Evolutionary conservation across 2,797 vertebrate genomes (phyloP).

Genomic region (Trematomus bernacchii): DNA sequence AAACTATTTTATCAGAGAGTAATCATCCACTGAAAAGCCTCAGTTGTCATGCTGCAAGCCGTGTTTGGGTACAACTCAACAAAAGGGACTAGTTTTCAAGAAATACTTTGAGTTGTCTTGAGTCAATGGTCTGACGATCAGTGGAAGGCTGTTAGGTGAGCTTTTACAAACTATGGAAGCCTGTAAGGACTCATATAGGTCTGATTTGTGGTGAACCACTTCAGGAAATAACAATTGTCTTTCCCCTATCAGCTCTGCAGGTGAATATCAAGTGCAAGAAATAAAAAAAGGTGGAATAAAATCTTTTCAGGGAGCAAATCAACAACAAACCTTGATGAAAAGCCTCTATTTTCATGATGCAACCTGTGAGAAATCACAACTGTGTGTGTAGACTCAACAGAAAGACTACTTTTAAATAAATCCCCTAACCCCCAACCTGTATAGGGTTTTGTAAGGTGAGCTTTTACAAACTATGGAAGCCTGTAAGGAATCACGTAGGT

Average conservation of each 20-base stretch:
- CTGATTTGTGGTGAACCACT: background rate
- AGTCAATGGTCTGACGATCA: background rate
- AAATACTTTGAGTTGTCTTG: background rate
- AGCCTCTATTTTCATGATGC: constrained; percentile 2
- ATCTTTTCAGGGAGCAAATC: background rate
- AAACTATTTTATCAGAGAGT: too few species aligned
- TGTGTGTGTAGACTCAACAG: constrained; percentile 46
- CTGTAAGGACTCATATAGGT: background rate
- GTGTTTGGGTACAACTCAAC: constrained; percentile 1
- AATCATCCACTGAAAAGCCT: too few species aligned
- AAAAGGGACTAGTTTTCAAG: background rate
- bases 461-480: constrained; percentile 14
- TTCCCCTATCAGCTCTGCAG: background rate
- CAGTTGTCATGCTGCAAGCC: too few species aligned
- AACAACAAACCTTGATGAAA: background rate
- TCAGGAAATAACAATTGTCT: background rate
- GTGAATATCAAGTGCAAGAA: background rate
- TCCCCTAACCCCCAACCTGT: too few species aligned
- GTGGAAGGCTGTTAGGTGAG: too few species aligned
- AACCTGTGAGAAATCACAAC: constrained; percentile 62
- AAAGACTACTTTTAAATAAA: background rate
- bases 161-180: too few species aligned
- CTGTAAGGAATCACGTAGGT: background rate
- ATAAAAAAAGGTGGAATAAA: too few species aligned
- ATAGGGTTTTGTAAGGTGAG: too few species aligned